A percentile compares a stretch with the other conserved stretches of the same genome.
Conservation (phyloP, 2,888 invertebrate genomes). For the Hedychridium roseum region DNA sequence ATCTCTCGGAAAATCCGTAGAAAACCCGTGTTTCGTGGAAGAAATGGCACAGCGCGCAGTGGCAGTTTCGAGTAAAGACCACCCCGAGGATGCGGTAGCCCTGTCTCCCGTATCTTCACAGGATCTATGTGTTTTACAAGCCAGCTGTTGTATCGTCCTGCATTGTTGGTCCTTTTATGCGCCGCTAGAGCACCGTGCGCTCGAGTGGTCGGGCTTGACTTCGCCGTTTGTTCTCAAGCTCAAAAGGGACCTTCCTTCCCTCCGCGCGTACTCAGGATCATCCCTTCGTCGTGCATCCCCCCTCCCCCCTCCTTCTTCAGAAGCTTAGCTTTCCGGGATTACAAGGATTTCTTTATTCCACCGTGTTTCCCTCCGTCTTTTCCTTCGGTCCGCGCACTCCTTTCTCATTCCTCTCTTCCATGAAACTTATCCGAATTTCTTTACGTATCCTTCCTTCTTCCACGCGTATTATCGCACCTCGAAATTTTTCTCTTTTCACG, state of each 20-base stretch:
- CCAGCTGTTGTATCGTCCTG: constrained; percentile 54
- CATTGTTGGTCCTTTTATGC: constrained; percentile 58
- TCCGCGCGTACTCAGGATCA: constrained; percentile 39
- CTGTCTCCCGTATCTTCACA: constrained; percentile 46
- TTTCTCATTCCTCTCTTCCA: constrained; percentile 10
- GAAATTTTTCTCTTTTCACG: not conserved
- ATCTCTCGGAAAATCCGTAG: too few species aligned
- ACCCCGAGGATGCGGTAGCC: constrained; percentile 28
- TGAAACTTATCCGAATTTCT: too few species aligned
- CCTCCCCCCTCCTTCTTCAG: constrained; percentile 37
- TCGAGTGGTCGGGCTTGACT: constrained; percentile 58
- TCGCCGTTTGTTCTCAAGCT: constrained; percentile 30
- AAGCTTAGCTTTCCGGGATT: constrained; percentile 53
- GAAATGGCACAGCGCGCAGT: too few species aligned
- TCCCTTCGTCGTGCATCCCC: too few species aligned
- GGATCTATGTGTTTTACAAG: constrained; percentile 61
- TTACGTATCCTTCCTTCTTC: too few species aligned
- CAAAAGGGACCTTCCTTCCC: constrained; percentile 15
- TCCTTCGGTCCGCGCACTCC: constrained; percentile 17
- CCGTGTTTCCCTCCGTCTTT: constrained; percentile 15
- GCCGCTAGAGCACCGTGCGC: constrained; percentile 34
- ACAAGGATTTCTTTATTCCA: constrained; percentile 51
- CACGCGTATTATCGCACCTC: too few species aligned
- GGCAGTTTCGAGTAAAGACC: constrained; percentile 19
- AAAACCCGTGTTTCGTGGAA: too few species aligned